A percentile compares a stretch with the other conserved stretches of the same genome.
phyloP scores from a whole-genome alignment of 2,888 invertebrate genomes.

The Omphaloscelis lunosa region DNA sequence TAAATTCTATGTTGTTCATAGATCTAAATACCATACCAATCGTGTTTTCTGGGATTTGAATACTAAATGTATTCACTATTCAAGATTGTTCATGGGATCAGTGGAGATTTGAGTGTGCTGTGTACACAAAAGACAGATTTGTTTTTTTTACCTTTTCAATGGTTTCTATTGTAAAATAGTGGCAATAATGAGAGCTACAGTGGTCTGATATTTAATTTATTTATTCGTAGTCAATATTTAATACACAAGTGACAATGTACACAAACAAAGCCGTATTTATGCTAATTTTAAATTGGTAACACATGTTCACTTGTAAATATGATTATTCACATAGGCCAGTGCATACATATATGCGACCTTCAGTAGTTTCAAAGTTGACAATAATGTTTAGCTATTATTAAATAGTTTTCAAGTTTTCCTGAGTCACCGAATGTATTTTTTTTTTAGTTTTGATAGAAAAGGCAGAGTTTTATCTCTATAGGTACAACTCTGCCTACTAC shows the following conservation, averaged over 20 bases:
- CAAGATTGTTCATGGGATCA: conserved; percentile 38
- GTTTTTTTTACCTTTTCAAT: conserved; percentile 2
- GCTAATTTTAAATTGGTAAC: too few relatives aligned
- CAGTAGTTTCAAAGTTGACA: neutral
- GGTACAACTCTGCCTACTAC: too few relatives aligned
- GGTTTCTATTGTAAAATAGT: too few relatives aligned
- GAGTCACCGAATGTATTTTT: too few relatives aligned
- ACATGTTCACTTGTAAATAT: too few relatives aligned
- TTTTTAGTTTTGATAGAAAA: neutral
- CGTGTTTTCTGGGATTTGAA: conserved; percentile 43
- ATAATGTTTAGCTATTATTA: neutral
- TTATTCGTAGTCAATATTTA: too few relatives aligned
- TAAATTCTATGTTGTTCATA: neutral
- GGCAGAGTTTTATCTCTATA: neutral
- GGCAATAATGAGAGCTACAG: too few relatives aligned
- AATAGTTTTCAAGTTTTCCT: neutral
- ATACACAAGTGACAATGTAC: too few relatives aligned
- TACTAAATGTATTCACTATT: conserved; percentile 22
- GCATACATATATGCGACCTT: too few relatives aligned
- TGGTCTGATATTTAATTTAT: too few relatives aligned
- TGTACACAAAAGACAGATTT: conserved; percentile 11
- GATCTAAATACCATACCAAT: neutral
- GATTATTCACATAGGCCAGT: too few relatives aligned
- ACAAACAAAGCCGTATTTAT: too few relatives aligned
- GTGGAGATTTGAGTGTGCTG: conserved; percentile 1